Evolutionary conservation across 2,113 vertebrate species (phyloP), one percentile per base, ranked within the genome.

Genomic region (Tachysurus fulvidraco): DNA sequence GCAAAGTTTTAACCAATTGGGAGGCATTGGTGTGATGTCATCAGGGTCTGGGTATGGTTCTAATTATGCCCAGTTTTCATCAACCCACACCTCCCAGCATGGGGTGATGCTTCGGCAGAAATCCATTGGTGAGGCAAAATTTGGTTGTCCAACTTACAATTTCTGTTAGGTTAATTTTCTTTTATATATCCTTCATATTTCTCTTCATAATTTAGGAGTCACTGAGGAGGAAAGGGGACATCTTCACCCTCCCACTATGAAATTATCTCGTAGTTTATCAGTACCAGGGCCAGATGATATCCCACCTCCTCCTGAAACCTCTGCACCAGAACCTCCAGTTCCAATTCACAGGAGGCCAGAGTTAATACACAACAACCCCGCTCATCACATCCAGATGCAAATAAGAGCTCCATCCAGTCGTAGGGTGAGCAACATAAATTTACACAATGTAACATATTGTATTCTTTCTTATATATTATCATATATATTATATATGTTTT

Each of bases 261-360:
- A 98, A 89, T 94, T 98, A 89, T 96, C 96, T 89, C 96, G 97
- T 73, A 98, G 97, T 90, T 93, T 98, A 67, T 98, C 97, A 0
- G 96, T 98, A 76, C 97, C 97, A 0, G 96, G 96, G 57, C 96
- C 97, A 0, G 97, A 97, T 81, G 97, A 98, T 90, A 97, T 98
- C 81, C 97, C 97, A 0, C 97, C 97, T 0, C 97, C 97, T 1
- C 97, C 97, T 21, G 97, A 96, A 88, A 97, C 96, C 36, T 96
- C 96, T 21, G 96, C 96, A 0, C 97, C 97, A 0, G 96, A 97
- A 23, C 97, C 97, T 0, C 97, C 97, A 3, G 94, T 97, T 79
- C 96, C 96, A 81, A 95, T 96, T 17, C 92, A 59, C 81, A 87
- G 91, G 46, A 93, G 94, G 84, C 91, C 93, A 13, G 89, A 92